Evolutionary conservation across 30 jellyfish, hydroid and myxozoan species (phyloP).

Genomic region (Nemopilema nomurai): DNA sequence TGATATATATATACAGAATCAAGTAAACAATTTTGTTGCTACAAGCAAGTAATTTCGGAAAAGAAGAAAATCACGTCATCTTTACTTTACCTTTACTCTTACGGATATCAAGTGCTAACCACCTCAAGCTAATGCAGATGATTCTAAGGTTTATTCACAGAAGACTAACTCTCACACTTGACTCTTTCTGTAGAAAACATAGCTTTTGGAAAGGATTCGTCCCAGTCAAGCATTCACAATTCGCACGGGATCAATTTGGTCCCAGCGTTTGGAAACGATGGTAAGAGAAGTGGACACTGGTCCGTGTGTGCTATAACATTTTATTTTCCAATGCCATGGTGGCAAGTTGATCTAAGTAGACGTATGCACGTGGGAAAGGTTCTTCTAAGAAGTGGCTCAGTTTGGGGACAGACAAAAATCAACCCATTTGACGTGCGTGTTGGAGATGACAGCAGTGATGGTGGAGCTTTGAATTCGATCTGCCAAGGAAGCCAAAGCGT

Average conservation of each 20-base stretch:
- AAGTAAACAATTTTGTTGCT: too few species aligned
- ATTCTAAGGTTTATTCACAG: too few species aligned
- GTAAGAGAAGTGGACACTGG: slow-evolving; percentile 1
- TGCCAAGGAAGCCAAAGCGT: not conserved
- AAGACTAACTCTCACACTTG: too few species aligned
- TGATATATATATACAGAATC: too few species aligned
- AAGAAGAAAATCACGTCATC: too few species aligned
- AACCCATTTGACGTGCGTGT: not conserved
- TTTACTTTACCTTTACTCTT: too few species aligned
- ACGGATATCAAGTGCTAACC: too few species aligned
- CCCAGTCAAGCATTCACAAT: not conserved
- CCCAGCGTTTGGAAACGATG: not conserved
- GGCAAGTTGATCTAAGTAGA: not conserved
- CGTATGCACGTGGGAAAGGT: not conserved
- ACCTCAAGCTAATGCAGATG: too few species aligned
- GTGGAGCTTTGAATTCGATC: not conserved
- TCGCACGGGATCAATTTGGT: not conserved
- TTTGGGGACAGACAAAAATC: not conserved
- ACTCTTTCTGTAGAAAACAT: not conserved
- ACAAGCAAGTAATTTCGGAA: too few species aligned
- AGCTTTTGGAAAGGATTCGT: not conserved
- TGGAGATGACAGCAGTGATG: not conserved
- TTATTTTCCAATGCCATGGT: not conserved
- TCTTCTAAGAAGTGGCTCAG: not conserved
- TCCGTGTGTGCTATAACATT: not conserved